Base-by-base conservation (phyloP, 2,113 vertebrate genomes). In the Eidolon helvum region DNA sequence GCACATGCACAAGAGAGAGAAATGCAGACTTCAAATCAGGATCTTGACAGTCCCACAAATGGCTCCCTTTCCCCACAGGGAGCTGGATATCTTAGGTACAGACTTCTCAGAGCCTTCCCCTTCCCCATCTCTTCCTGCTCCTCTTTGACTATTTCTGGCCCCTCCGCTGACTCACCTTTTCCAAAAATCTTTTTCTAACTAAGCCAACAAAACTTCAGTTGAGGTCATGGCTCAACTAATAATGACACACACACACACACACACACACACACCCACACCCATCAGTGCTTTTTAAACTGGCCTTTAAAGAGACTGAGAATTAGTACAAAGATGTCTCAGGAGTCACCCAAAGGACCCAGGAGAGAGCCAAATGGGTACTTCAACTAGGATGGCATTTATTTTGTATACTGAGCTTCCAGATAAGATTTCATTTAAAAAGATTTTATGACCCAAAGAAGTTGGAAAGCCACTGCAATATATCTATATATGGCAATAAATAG, bases 121-220 rank as follows among this genome's bases (percentile, higher is more conserved):
- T 40, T 69, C 21, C 55, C 79, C 43, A 83, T 35, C 40, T 35
- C 45, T 65, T 79, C 63, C 75, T 93, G 35, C 48, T 89, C 50
- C 40, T 69, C 19, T 87, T 57, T 43, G 43, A 69, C 83, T 78
- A 55, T 40, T 87, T 90, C 82, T 78, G 33, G 71, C 7, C 14
- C 59, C 10, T 57, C 48, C 43, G 95, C 50, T 92, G 93, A 83
- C 28, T 91, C 43, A 30, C 21, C 22, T 19, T 90, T 95, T 90
- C 69, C 71, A 92, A 82, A 65, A 94, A 94, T 19, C 59, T 91
- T 90, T 94, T 68, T 88, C 89, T 72, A 79, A 69, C 28, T 87
- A 55, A 93, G 19, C 30, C 61, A 22, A n/a, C n/a, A n/a, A n/a
- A n/a, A 80, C 66, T 48, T 66, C 71, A 87, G 78, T 22, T 84